Evolutionary conservation across 2,888 invertebrate species (phyloP), one percentile per base, ranked within the genome.

Genomic region (Sinodicranocentrus sp.): DNA sequence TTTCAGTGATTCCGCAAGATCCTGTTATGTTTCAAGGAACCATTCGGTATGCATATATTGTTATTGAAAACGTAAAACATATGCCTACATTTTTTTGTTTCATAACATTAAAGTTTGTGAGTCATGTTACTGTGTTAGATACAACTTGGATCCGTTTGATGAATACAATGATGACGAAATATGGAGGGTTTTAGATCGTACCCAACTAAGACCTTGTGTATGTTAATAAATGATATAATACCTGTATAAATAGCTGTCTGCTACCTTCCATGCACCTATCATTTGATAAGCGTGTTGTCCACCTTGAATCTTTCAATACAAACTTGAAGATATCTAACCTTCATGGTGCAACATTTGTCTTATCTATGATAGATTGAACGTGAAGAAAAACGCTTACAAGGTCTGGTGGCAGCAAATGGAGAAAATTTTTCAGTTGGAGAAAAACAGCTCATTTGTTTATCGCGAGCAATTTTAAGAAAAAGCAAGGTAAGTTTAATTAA

Each of bases 1-100:
- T 90, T 39, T 89, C 90, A 2, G 89, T 90, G 15, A 90, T 90
- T 77, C 90, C 90, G 0, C 90, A 90, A 83, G 90, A 90, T 72
- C 90, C 90, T 59, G 89, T 90, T 25, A 88, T 90, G 15, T 90
- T 90, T 82, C 89, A 89, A 82, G 90, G 90, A 52, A 89, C 89
- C 17, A 84, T 90, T 10, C 88, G 89, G 89, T 89, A 72, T 10
- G 48, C 48, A n/a, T 33, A n/a, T n/a, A n/a, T n/a, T n/a, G n/a
- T n/a, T n/a, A n/a, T n/a, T n/a, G n/a, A n/a, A n/a, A n/a, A n/a
- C n/a, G n/a, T n/a, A n/a, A n/a, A n/a, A n/a, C n/a, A n/a, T n/a
- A n/a, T n/a, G n/a, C n/a, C n/a, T n/a, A 33, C 33, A 33, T 33
- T 3, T 33, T 33, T 33, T 33, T 33, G n/a, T n/a, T 21, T 19